Base-by-base conservation (phyloP, 2,888 invertebrate genomes). In the Apotomis turbidana region DNA sequence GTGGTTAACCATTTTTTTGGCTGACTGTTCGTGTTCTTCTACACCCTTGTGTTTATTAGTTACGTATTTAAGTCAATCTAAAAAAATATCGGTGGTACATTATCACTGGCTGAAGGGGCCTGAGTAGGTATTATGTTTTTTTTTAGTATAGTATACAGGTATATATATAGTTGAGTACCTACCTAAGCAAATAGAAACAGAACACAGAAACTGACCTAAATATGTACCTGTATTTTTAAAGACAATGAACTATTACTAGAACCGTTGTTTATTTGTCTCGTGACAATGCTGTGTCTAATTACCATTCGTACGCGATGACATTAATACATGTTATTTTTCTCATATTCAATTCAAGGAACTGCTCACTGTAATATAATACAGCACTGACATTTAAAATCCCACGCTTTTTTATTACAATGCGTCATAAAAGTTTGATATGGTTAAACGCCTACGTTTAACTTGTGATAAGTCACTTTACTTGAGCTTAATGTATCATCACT, bases 401-500 rank as follows among this genome's bases (percentile, higher is more conserved):
- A 72, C 72, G 59, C 68, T 44, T 63, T 57, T 68, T 68, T 54
- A 63, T 59, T 36, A 72, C 72, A 72, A 72, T 72, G 72, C 63
- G 41, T 57, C 68, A 63, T 72, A 68, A 68, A 63, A 51, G 58
- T 68, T 63, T 72, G 62, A 63, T 72, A 68, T 71, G 67, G 63
- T 59, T 63, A 72, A 68, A 68, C 72, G 58, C 72, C 72, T 63
- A 72, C 72, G 49, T 68, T 59, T 59, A n/a, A n/a, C 13, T 51
- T 59, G 58, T 68, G 68, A 59, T 63, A 63, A 63, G 68, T 62
- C 62, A 63, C 68, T 68, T 61, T 54, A 67, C 66, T 67, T 62
- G 70, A 60, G 51, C 60, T 60, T 71, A 61, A 71, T 71, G 67
- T 67, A 57, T 71, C 71, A 71, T 71, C 67, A 71, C 66, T 71